A percentile compares a stretch with the other conserved stretches of the same genome.
Evolutionary conservation across 2,888 invertebrate species (phyloP).

Genomic region (Melanargia galathea): DNA sequence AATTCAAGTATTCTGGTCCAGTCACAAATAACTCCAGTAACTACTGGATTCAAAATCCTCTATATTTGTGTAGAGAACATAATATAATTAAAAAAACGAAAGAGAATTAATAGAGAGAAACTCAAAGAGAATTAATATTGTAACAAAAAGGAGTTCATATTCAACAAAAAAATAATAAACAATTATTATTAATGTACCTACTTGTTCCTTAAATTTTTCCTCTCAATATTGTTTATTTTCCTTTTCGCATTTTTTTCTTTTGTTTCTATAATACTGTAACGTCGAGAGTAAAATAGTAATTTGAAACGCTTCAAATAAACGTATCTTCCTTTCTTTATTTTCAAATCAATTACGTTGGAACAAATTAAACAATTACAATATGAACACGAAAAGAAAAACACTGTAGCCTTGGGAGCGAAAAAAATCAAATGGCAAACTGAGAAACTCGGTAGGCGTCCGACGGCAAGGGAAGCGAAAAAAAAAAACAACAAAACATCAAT

Average conservation of each 20-base stretch:
- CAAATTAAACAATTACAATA: conserved; percentile 41
- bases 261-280: not conserved
- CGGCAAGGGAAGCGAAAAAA: conserved; percentile 45
- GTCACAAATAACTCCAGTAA: too few species aligned
- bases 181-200: too few species aligned
- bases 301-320: not conserved
- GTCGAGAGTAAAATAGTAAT: not conserved
- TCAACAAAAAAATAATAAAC: too few species aligned
- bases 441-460: conserved; percentile 49
- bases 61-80: too few species aligned
- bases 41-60: too few species aligned
- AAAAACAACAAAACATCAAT: conserved; percentile 75
- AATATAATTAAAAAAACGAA: too few species aligned
- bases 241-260: not conserved
- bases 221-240: not conserved
- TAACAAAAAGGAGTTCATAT: too few species aligned
- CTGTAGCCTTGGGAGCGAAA: conserved; percentile 40
- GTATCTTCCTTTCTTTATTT: conserved; percentile 4
- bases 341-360: conserved; percentile 15
- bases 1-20: too few species aligned
- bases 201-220: too few species aligned
- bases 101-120: not conserved
- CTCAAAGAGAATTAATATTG: too few species aligned
- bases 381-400: conserved; percentile 43
- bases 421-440: conserved; percentile 55